Evolutionary conservation across 1,140 invertebrate species (phyloP).

Genomic region (Venustaconcha ellipsiformis): DNA sequence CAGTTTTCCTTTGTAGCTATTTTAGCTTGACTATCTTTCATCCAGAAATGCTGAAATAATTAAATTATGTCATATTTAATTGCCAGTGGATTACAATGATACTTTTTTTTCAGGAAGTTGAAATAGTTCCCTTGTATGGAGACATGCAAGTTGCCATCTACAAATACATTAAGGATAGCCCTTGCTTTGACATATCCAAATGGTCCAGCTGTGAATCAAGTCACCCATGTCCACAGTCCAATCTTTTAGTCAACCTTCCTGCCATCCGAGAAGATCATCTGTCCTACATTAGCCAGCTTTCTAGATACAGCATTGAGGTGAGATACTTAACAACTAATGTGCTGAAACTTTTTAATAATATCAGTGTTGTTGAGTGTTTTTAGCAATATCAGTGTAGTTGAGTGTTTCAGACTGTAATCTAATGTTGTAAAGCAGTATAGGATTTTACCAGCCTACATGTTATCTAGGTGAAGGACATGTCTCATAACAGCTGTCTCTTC

Average conservation of each 20-base stretch:
- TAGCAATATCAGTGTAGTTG: background rate
- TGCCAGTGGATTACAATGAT: background rate
- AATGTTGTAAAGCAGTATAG: too few species aligned
- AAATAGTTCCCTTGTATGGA: conserved; percentile 98
- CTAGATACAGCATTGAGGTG: conserved; percentile 92
- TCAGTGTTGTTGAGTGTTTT: background rate
- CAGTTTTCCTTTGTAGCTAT: too few species aligned
- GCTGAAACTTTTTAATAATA: background rate
- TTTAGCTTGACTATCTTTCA: too few species aligned
- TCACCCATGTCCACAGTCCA: conserved; percentile 84
- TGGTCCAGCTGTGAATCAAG: conserved; percentile 84
- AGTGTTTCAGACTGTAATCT: too few species aligned
- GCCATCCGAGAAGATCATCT: conserved; percentile 96
- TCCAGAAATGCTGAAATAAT: too few species aligned
- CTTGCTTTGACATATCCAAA: conserved; percentile 90
- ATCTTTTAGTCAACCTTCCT: conserved; percentile 94
- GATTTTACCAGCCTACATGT: too few species aligned
- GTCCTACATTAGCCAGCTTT: conserved; percentile 96
- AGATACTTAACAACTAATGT: conserved; percentile 15
- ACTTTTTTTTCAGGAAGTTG: conserved; percentile 75
- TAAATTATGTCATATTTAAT: too few species aligned
- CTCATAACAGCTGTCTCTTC: too few species aligned
- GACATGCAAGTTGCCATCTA: conserved; percentile 99
- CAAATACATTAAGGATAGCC: conserved; percentile 95
- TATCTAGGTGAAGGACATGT: too few species aligned